Conservation (phyloP, 2,797 vertebrate species). For the Spondyliosoma cantharus region DNA sequence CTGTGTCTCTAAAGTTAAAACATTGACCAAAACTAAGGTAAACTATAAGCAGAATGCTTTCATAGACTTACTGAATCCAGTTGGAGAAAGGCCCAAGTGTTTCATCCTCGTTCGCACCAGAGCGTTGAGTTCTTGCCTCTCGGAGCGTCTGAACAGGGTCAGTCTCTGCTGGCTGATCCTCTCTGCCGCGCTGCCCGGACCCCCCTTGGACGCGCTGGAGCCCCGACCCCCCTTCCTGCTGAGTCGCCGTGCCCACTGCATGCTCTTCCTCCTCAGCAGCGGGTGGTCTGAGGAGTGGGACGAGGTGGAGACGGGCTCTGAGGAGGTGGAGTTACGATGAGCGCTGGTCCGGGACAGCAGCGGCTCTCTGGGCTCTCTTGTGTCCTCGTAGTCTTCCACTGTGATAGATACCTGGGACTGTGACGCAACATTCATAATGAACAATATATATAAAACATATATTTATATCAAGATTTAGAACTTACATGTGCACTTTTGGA, state of each 20-base stretch:
- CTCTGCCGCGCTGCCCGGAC: constrained; percentile 84
- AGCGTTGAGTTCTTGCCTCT: constrained; percentile 88
- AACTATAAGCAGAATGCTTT: background rate
- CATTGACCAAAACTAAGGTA: too few relatives aligned
- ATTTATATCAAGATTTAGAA: too few relatives aligned
- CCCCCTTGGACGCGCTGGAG: constrained; percentile 81
- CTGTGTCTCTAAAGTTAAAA: too few relatives aligned
- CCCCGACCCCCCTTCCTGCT: constrained; percentile 87
- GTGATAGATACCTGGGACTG: constrained; percentile 90
- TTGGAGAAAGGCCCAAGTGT: constrained; percentile 87
- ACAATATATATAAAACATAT: too few relatives aligned
- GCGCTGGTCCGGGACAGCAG: constrained; percentile 79
- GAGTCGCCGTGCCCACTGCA: constrained; percentile 89
- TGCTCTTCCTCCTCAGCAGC: constrained; percentile 88
- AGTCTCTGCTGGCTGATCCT: constrained; percentile 89
- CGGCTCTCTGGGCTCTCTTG: constrained; percentile 85
- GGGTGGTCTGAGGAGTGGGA: constrained; percentile 87
- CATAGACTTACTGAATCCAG: constrained; percentile 86
- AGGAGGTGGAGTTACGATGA: constrained; percentile 89
- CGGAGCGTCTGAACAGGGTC: constrained; percentile 87
- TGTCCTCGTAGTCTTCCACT: constrained; percentile 89
- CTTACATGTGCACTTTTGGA: too few relatives aligned
- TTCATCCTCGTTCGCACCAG: constrained; percentile 89
- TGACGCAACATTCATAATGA: background rate
- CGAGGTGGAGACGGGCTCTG: constrained; percentile 82